These are phyloP conservation scores for Leucosticte australis DNA, from an alignment of 2,113 vertebrate species.

Conservation along the genomic window DNA sequence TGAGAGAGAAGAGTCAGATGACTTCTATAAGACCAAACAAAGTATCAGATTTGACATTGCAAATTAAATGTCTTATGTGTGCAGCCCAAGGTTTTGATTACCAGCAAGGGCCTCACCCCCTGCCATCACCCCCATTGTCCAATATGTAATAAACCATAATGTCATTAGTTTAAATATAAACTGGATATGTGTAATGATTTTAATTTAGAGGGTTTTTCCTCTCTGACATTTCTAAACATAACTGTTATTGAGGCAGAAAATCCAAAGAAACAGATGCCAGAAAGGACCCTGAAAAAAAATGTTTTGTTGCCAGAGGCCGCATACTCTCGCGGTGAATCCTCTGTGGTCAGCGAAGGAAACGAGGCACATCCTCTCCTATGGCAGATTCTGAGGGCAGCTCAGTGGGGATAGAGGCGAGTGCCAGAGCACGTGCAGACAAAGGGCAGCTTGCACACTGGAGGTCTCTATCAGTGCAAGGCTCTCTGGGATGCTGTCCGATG, in stretches of 20 bases:
- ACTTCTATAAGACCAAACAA: background rate
- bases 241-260: background rate
- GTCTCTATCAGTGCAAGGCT: slow-evolving; percentile 4
- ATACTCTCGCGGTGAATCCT: background rate
- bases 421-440: background rate
- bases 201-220: background rate
- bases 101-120: background rate
- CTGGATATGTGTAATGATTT: background rate
- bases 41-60: background rate
- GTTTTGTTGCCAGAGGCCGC: background rate
- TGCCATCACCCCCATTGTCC: background rate
- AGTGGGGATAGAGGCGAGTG: background rate
- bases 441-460: background rate
- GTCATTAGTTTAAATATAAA: background rate
- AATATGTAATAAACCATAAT: background rate
- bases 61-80: background rate
- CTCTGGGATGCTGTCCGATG: background rate
- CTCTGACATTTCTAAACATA: background rate
- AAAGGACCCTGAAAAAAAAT: background rate
- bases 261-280: background rate
- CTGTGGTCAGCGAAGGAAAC: background rate
- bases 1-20: background rate
- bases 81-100: background rate
- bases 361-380: background rate
- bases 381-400: background rate